Conservation (phyloP, 1,140 invertebrate species). For the Oppia nitens region DNA sequence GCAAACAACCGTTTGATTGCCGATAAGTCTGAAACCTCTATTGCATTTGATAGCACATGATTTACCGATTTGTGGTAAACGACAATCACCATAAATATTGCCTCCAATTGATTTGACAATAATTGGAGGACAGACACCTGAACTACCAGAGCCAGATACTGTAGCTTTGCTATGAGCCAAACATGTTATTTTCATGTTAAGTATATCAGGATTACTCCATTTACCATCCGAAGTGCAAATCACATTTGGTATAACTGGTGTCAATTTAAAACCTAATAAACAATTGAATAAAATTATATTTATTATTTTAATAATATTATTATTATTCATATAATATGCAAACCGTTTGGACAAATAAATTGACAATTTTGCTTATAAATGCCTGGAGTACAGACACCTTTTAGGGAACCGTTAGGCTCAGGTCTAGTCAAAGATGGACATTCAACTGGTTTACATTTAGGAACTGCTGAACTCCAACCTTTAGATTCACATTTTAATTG, state of each 20-base stretch:
- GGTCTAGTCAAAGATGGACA: background rate
- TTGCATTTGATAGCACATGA: background rate
- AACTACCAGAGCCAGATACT: background rate
- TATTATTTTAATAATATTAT: background rate
- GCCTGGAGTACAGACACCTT: background rate
- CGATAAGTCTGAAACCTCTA: background rate
- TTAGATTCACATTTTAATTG: background rate
- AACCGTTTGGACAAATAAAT: background rate
- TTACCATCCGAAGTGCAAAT: background rate
- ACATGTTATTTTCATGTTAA: background rate
- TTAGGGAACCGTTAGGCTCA: background rate
- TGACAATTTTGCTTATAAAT: background rate
- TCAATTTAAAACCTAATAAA: background rate
- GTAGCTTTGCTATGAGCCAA: too few relatives aligned
- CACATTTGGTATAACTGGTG: background rate
- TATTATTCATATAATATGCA: background rate
- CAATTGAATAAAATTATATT: background rate
- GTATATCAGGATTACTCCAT: background rate
- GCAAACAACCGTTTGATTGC: background rate
- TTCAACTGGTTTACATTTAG: background rate
- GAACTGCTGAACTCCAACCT: background rate
- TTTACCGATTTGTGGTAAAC: background rate
- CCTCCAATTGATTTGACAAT: background rate
- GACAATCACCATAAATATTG: background rate
- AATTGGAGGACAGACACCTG: background rate